Conservation (phyloP, 2,797 vertebrate species). For the Knipowitschia caucasica region DNA sequence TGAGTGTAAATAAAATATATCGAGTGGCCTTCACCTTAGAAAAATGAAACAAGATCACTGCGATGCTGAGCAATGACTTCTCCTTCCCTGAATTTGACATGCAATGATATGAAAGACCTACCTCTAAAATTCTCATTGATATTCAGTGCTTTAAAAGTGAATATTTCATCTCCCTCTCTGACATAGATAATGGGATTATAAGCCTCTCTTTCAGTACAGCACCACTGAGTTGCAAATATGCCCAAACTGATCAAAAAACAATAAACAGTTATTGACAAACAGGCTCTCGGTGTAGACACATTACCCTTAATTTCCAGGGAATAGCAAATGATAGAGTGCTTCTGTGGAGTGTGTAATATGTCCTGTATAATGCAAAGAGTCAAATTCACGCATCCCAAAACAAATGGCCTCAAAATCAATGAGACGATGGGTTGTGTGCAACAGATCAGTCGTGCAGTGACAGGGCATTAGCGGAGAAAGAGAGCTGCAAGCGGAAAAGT, state of each 20-base stretch:
- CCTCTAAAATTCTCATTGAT: conserved; percentile 47
- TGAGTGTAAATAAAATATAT: conserved; percentile 76
- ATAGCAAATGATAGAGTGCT: conserved; percentile 30
- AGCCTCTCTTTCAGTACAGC: conserved; percentile 8
- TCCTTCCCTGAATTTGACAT: conserved; percentile 41
- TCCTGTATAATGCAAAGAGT: conserved; percentile 49
- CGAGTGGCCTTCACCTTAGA: conserved; percentile 52
- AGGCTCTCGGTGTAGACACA: not conserved
- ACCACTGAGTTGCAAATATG: conserved; percentile 2
- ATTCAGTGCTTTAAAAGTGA: conserved; percentile 48
- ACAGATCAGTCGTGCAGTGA: conserved; percentile 16
- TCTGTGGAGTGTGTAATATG: conserved; percentile 25
- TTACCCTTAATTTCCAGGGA: conserved; percentile 42
- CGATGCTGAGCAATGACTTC: conserved; percentile 62
- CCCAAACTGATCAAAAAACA: conserved; percentile 25
- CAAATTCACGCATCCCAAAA: conserved; percentile 36
- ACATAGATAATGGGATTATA: conserved; percentile 29
- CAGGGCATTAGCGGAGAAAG: conserved; percentile 5
- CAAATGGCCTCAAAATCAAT: conserved; percentile 42
- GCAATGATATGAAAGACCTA: conserved; percentile 21
- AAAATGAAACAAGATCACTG: conserved; percentile 49
- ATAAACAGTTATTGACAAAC: conserved; percentile 18
- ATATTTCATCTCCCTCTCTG: conserved; percentile 41
- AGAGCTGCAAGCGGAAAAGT: conserved; percentile 14
- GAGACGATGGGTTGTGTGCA: conserved; percentile 7